These are phyloP conservation scores for Steinernema feltiae DNA, from an alignment of 1,140 invertebrate species.

Conservation along the genomic window DNA sequence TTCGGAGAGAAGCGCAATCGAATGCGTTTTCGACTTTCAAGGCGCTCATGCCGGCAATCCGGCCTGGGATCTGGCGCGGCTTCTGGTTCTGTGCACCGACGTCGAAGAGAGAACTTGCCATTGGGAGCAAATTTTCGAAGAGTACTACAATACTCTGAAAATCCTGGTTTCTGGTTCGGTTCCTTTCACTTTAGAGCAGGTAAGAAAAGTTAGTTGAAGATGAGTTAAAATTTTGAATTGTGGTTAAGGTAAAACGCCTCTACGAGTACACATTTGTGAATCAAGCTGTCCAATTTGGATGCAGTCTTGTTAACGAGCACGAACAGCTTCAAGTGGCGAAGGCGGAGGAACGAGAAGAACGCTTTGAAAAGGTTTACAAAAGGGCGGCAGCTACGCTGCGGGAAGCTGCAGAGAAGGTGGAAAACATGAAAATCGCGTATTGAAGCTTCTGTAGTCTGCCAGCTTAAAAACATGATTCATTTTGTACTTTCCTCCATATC, in stretches of 20 bases:
- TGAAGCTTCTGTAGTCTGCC: no score
- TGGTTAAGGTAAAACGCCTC: not conserved
- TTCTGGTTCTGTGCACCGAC: not conserved
- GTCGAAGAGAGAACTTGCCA: not conserved
- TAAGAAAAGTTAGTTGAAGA: not conserved
- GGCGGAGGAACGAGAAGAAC: no score
- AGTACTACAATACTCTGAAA: not conserved
- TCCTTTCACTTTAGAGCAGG: not conserved
- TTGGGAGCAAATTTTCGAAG: not conserved
- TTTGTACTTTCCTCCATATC: no score
- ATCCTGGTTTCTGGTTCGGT: not conserved
- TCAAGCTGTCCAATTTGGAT: not conserved
- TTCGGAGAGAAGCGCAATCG: not conserved
- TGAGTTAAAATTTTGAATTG: not conserved
- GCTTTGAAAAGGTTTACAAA: no score
- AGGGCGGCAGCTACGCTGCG: no score
- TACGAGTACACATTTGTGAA: not conserved
- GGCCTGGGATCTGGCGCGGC: not conserved
- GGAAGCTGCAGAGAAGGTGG: no score
- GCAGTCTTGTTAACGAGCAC: no score
- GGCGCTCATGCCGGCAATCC: not conserved
- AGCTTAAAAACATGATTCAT: no score
- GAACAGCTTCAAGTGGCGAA: no score
- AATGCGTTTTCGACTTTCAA: not conserved
- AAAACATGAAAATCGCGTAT: no score